Conservation (phyloP, 2,888 invertebrate genomes). For the Yponomeuta malinellus region DNA sequence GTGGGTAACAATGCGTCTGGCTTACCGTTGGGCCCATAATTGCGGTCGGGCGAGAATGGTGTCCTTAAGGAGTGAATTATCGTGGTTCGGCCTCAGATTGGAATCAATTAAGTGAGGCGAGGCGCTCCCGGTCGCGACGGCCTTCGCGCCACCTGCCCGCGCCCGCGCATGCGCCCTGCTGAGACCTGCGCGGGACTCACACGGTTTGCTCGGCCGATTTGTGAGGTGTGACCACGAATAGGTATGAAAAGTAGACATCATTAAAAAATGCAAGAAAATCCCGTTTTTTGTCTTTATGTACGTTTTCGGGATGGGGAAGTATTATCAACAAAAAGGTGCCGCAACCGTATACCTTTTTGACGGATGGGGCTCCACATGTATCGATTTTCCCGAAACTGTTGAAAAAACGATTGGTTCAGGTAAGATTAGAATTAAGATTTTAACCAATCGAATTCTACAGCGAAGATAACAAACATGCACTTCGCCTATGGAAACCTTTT, state of each 20-base stretch:
- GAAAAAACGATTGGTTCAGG: no score
- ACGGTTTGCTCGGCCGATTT: not conserved
- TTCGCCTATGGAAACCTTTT: not conserved
- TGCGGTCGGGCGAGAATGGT: conserved; percentile 45
- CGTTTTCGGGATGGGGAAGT: no score
- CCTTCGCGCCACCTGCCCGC: conserved; percentile 65
- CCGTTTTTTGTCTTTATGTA: no score
- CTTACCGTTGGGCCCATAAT: conserved; percentile 42
- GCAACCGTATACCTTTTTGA: no score
- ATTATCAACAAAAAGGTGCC: no score
- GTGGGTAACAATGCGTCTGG: conserved; percentile 20
- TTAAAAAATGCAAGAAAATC: no score
- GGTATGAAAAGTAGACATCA: not conserved
- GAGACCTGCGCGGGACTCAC: not conserved
- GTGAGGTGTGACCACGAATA: not conserved
- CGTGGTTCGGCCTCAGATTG: conserved; percentile 58
- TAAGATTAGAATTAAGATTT: no score
- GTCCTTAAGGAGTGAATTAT: conserved; percentile 50
- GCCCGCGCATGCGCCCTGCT: conserved; percentile 19
- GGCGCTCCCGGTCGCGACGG: conserved; percentile 53
- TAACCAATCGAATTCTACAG: no score
- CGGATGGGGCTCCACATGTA: no score
- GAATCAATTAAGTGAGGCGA: conserved; percentile 68
- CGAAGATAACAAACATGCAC: not conserved
- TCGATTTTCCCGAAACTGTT: no score